phyloP scores from a whole-genome alignment of 2,888 invertebrate species.

The Graphium colonna region DNA sequence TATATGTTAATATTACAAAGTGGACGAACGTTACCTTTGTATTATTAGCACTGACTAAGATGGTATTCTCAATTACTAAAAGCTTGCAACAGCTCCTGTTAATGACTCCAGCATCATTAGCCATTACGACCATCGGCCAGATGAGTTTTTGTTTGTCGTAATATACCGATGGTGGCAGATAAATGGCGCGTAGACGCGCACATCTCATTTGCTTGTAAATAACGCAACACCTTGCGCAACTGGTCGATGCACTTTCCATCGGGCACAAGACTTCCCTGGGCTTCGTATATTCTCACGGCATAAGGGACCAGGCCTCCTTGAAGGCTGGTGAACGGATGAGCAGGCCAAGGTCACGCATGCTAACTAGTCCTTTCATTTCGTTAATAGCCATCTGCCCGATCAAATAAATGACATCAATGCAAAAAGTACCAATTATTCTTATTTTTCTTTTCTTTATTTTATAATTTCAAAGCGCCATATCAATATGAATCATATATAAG shows the following conservation, averaged over 20 bases:
- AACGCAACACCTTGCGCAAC: slow-evolving; percentile 53
- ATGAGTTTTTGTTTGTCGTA: background rate
- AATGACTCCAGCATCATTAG: background rate
- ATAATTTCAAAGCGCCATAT: no score
- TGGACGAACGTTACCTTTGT: no score
- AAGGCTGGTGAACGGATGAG: slow-evolving; percentile 61
- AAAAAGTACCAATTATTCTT: no score
- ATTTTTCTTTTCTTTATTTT: no score
- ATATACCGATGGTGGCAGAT: background rate
- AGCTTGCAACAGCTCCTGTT: no score
- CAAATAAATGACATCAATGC: background rate
- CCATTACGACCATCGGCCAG: background rate
- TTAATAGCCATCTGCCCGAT: background rate
- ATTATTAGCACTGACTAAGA: no score
- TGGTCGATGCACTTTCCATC: slow-evolving; percentile 65
- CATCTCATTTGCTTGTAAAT: slow-evolving; percentile 27
- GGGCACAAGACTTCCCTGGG: slow-evolving; percentile 57
- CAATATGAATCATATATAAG: no score
- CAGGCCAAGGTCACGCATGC: slow-evolving; percentile 52
- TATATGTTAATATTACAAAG: no score
- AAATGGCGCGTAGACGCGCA: background rate
- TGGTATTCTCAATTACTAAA: no score
- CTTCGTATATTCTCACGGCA: slow-evolving; percentile 75
- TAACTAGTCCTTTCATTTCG: slow-evolving; percentile 8
- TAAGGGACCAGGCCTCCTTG: slow-evolving; percentile 57